A percentile compares a stretch with the other conserved stretches of the same genome.
Conservation (phyloP, 2,797 vertebrate genomes). For the Emydoidea blandingii region DNA sequence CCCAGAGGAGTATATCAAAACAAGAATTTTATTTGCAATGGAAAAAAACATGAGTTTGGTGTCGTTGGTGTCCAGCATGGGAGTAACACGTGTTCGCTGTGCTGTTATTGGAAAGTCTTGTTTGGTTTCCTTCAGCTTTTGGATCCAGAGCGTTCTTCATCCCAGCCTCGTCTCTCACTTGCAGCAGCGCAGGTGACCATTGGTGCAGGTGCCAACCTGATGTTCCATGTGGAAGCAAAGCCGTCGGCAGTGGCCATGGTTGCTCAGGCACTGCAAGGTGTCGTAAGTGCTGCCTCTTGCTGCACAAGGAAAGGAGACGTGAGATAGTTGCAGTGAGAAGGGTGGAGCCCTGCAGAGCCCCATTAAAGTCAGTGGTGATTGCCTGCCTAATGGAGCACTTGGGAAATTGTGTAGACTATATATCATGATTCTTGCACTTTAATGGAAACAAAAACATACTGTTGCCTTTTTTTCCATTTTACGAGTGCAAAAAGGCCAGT, state of each 20-base stretch:
- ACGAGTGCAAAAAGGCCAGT: background rate
- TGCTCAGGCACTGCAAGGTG: constrained; percentile 45
- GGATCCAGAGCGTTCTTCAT: fast-evolving
- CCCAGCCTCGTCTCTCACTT: background rate
- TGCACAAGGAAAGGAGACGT: background rate
- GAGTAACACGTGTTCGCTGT: fast-evolving
- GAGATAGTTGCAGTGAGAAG: background rate
- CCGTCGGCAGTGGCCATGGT: constrained; percentile 52
- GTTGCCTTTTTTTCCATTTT: background rate
- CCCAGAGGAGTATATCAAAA: background rate
- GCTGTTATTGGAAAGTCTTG: background rate
- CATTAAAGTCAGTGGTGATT: fast-evolving
- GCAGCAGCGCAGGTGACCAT: constrained; percentile 59
- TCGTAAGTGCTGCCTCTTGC: constrained; percentile 11
- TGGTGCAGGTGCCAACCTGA: constrained; percentile 59
- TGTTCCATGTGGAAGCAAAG: constrained; percentile 71
- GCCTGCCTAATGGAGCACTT: fast-evolving
- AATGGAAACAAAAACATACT: background rate
- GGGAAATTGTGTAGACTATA: background rate
- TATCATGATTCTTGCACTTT: background rate
- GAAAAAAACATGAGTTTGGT: fast-evolving
- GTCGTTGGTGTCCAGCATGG: fast-evolving
- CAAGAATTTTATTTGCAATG: constrained; percentile 8
- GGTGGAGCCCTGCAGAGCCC: background rate
- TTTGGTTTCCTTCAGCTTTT: background rate